phyloP scores from a whole-genome alignment of 1,140 invertebrate species.

The Oscheius sp. region DNA sequence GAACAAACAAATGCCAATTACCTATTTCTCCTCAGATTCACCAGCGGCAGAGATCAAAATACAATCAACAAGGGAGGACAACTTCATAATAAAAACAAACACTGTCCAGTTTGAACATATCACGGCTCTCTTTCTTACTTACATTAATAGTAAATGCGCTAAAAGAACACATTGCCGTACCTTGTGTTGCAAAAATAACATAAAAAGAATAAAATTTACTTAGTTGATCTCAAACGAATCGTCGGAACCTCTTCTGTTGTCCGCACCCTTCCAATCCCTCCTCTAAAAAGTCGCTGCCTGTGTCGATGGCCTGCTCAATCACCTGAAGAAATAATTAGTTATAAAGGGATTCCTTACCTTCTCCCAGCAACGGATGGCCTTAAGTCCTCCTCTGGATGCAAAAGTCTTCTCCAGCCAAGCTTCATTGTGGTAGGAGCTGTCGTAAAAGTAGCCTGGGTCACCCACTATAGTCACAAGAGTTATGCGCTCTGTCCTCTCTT shows the following conservation, averaged over 20 bases:
- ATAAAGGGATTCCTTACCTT: background rate
- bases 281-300: constrained; percentile 24
- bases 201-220: too few relatives aligned
- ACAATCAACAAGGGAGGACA: too few relatives aligned
- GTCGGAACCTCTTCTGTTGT: background rate
- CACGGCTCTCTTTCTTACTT: too few relatives aligned
- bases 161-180: too few relatives aligned
- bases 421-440: constrained; percentile 47
- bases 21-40: too few relatives aligned
- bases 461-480: constrained; percentile 41
- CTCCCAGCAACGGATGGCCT: constrained; percentile 27
- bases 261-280: constrained; percentile 15
- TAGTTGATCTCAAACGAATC: background rate
- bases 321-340: background rate
- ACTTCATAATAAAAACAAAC: too few relatives aligned
- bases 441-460: constrained; percentile 45
- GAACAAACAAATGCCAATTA: too few relatives aligned
- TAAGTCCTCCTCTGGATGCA: constrained; percentile 31
- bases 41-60: too few relatives aligned
- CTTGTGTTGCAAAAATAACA: too few relatives aligned
- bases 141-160: too few relatives aligned
- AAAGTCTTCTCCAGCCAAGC: constrained; percentile 47
- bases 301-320: constrained; percentile 24
- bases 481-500: constrained; percentile 13
- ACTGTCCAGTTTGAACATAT: too few relatives aligned